A percentile compares a stretch with the other conserved stretches of the same genome.
Evolutionary conservation across 92 coral and sea anemone genomes (phyloP).

Genomic region (Umimayanthus chanpuru): DNA sequence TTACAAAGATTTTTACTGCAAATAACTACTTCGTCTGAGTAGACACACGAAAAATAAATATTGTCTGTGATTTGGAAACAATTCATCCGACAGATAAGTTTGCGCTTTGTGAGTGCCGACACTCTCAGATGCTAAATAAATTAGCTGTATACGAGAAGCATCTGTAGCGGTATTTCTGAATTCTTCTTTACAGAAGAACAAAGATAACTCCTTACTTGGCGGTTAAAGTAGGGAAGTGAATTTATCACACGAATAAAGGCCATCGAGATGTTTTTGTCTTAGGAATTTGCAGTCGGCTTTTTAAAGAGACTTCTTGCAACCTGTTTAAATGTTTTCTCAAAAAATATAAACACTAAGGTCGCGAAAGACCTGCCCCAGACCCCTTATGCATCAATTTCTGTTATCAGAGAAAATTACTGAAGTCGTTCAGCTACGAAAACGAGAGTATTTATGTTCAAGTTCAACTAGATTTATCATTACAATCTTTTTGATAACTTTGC

Average conservation of each 20-base stretch:
- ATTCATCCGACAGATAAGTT: slow-evolving; percentile 42
- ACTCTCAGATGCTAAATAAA: slow-evolving; percentile 39
- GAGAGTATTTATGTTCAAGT: not conserved
- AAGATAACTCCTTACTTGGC: slow-evolving; percentile 12
- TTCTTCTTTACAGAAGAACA: slow-evolving; percentile 5
- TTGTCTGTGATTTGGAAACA: slow-evolving; percentile 43
- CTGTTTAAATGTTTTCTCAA: slow-evolving; percentile 26
- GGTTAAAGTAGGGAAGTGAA: not conserved
- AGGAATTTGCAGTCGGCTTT: slow-evolving; percentile 12
- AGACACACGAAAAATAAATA: slow-evolving; percentile 46
- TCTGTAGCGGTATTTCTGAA: slow-evolving; percentile 6
- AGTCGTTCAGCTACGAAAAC: not conserved
- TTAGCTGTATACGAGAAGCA: slow-evolving; percentile 25
- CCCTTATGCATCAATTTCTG: not conserved
- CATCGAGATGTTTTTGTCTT: not conserved
- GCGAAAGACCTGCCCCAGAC: not conserved
- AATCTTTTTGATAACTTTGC: slow-evolving; percentile 11
- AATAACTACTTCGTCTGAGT: slow-evolving; percentile 18
- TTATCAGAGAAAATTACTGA: not conserved
- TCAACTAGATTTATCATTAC: not conserved
- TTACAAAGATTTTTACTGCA: not conserved
- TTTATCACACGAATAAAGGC: not conserved
- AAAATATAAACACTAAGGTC: slow-evolving; percentile 32
- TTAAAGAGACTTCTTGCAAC: not conserved
- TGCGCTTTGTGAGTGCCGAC: slow-evolving; percentile 44